Evolutionary conservation across 2,888 invertebrate species (phyloP).

Genomic region (Hydraecia micacea): DNA sequence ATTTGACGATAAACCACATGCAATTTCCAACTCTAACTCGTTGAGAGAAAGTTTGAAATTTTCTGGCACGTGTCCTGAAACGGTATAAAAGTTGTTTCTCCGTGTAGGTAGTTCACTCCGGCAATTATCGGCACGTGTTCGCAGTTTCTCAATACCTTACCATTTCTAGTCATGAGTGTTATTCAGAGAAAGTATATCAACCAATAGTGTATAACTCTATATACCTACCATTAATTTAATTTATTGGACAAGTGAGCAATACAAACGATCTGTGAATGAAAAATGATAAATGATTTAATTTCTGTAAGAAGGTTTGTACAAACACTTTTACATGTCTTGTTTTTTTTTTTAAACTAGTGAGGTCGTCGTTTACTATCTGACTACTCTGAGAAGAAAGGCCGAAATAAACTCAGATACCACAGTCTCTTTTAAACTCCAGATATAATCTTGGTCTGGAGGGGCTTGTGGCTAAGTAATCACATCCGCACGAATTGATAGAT

Average conservation of each 20-base stretch:
- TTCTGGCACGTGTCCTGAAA: constrained; percentile 20
- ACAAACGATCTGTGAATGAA: background rate
- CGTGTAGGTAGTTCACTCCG: constrained; percentile 72
- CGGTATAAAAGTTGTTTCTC: constrained; percentile 66
- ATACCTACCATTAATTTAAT: constrained; percentile 38
- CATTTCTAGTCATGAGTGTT: constrained; percentile 66
- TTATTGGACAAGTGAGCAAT: constrained; percentile 43
- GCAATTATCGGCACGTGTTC: constrained; percentile 82
- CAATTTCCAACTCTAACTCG: constrained; percentile 35
- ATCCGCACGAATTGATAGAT: too few relatives aligned
- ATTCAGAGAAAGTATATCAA: constrained; percentile 59
- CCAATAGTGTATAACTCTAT: constrained; percentile 12
- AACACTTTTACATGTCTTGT: too few relatives aligned
- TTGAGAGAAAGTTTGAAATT: constrained; percentile 42
- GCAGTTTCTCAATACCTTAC: constrained; percentile 76
- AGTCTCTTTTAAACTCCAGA: too few relatives aligned
- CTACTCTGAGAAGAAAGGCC: too few relatives aligned
- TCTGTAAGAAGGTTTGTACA: background rate
- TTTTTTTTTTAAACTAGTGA: too few relatives aligned
- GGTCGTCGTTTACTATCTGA: too few relatives aligned
- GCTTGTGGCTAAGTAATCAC: too few relatives aligned
- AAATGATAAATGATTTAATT: background rate
- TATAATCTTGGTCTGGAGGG: too few relatives aligned
- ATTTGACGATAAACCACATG: constrained; percentile 25
- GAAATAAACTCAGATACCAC: too few relatives aligned